These are phyloP conservation scores for Pelagia noctiluca DNA, from an alignment of 30 jellyfish, hydroid and myxozoan species.

Conservation along the genomic window DNA sequence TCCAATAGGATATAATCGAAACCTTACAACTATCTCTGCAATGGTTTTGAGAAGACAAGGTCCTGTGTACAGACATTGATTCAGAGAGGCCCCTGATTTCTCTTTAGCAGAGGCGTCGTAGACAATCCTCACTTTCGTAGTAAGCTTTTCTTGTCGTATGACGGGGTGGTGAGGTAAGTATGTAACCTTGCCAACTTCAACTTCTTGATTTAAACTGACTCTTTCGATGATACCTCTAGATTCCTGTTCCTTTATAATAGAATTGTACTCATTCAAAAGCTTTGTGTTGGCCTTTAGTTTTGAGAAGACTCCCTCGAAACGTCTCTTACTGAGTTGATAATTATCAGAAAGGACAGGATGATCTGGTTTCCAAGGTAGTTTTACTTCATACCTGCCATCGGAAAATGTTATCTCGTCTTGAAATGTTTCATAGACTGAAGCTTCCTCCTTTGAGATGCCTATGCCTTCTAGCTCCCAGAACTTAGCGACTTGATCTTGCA, in stretches of 20 bases:
- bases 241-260: neutral
- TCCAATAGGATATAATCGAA: slow-evolving; percentile 10
- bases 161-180: slow-evolving; percentile 55
- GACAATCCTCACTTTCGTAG: slow-evolving; percentile 46
- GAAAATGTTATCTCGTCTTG: slow-evolving; percentile 1
- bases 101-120: slow-evolving; percentile 57
- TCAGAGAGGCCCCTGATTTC: slow-evolving; percentile 10
- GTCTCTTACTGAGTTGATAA: neutral
- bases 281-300: slow-evolving; percentile 9
- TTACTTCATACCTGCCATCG: slow-evolving; percentile 42
- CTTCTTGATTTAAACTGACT: slow-evolving; percentile 10
- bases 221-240: slow-evolving; percentile 37
- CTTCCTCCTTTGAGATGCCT: slow-evolving; percentile 10
- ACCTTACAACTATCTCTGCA: neutral
- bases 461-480: slow-evolving; percentile 50
- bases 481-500: no score
- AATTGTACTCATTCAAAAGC: neutral
- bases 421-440: slow-evolving; percentile 24
- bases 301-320: neutral
- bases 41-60: slow-evolving; percentile 1
- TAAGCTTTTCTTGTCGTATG: slow-evolving; percentile 10
- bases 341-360: slow-evolving; percentile 37
- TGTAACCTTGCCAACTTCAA: slow-evolving; percentile 1
- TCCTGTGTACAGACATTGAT: slow-evolving; percentile 8
- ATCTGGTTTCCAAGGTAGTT: slow-evolving; percentile 36